These are phyloP conservation scores for Ectropis grisescens DNA, from an alignment of 1,140 invertebrate species.

Conservation along the genomic window DNA sequence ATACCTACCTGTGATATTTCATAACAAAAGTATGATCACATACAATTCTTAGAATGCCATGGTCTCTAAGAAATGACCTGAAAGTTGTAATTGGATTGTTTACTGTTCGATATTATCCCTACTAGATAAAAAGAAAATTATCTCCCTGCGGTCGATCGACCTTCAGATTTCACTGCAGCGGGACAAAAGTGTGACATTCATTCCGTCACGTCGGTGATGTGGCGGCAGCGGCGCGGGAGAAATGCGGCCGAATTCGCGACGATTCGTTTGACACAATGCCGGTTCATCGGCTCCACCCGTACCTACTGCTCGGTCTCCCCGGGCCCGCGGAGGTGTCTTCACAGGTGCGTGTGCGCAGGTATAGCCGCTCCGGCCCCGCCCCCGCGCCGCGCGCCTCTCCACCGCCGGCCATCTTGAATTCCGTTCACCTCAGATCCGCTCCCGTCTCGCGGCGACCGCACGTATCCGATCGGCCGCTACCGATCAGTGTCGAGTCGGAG, in stretches of 20 bases:
- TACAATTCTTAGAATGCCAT: too few species aligned
- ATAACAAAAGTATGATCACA: too few species aligned
- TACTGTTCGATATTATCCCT: too few species aligned
- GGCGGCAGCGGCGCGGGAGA: conserved; percentile 42
- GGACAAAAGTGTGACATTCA: conserved; percentile 45
- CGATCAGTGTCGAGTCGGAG: conserved; percentile 56
- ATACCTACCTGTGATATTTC: too few species aligned
- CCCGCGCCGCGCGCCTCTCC: conserved; percentile 15
- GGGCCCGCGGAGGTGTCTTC: conserved; percentile 47
- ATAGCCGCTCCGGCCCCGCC: conserved; percentile 17
- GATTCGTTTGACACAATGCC: conserved; percentile 62
- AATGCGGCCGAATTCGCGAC: conserved; percentile 63
- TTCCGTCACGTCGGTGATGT: conserved; percentile 48
- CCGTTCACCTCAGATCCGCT: conserved; percentile 63
- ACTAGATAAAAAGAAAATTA: conserved; percentile 25
- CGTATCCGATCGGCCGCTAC: conserved; percentile 26
- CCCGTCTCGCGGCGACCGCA: conserved; percentile 45
- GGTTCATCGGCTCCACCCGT: conserved; percentile 54
- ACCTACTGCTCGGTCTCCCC: conserved; percentile 16
- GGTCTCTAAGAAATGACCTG: too few species aligned
- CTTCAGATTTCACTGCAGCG: conserved; percentile 56
- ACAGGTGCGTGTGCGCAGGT: conserved; percentile 65
- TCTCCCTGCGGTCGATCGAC: conserved; percentile 34
- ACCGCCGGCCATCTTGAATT: conserved; percentile 59
- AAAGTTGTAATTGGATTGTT: too few species aligned